Evolutionary conservation across 2,888 invertebrate genomes (phyloP).

Genomic region (Drepana falcataria): DNA sequence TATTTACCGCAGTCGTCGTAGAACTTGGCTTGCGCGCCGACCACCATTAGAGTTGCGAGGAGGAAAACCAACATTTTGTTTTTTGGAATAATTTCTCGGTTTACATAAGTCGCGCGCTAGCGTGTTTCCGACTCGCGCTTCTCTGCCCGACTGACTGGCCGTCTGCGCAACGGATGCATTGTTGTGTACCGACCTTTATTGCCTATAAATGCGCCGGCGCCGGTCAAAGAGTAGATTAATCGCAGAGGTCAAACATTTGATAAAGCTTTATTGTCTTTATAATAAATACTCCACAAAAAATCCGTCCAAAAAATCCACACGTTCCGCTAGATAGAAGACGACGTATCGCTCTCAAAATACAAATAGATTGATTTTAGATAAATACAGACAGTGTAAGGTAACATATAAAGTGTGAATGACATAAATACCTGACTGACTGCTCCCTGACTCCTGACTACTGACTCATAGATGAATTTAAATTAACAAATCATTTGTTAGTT

Average conservation of each 20-base stretch:
- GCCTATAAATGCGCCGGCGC: slow-evolving; percentile 62
- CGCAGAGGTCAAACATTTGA: slow-evolving; percentile 8
- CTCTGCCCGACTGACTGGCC: slow-evolving; percentile 41
- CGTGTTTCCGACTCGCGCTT: slow-evolving; percentile 64
- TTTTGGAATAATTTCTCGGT: slow-evolving; percentile 6
- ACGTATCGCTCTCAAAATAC: no score
- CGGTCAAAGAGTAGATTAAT: slow-evolving; percentile 50
- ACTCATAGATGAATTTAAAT: no score
- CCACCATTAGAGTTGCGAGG: slow-evolving; percentile 45
- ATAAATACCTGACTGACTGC: no score
- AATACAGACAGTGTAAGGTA: no score
- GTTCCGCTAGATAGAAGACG: no score
- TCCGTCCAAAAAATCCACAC: no score
- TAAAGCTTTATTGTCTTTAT: no score
- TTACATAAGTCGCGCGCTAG: slow-evolving; percentile 52
- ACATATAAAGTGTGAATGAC: no score
- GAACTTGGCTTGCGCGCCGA: slow-evolving; percentile 63
- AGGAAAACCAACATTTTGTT: slow-evolving; percentile 56
- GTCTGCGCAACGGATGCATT: slow-evolving; percentile 33
- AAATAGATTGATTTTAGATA: no score
- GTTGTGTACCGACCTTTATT: slow-evolving; percentile 56
- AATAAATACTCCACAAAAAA: no score
- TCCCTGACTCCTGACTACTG: no score
- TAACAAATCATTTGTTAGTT: no score
- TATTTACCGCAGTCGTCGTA: slow-evolving; percentile 67